These are phyloP conservation scores for Sarcophaga variegata DNA, from an alignment of 2,888 invertebrate species.

Conservation along the genomic window DNA sequence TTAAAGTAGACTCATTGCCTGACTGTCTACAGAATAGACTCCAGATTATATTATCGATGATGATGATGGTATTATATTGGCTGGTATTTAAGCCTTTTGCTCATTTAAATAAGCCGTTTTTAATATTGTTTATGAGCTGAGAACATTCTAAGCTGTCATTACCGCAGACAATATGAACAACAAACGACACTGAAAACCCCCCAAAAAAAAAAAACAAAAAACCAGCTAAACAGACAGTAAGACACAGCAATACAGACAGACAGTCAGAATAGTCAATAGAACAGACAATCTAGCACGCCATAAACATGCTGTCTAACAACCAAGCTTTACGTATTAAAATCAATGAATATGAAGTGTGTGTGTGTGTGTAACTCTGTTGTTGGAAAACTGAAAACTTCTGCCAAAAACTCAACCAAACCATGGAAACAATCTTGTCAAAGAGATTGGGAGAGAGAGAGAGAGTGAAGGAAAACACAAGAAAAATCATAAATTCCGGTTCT, in stretches of 20 bases:
- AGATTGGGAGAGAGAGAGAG: neutral
- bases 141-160: constrained; percentile 70
- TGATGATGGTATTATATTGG: neutral
- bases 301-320: constrained; percentile 2
- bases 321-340: constrained; percentile 35
- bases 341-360: constrained; percentile 50
- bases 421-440: neutral
- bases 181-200: too few species aligned
- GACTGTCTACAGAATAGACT: neutral
- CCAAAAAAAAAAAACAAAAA: constrained; percentile 17
- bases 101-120: constrained; percentile 69
- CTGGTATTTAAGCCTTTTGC: constrained; percentile 59
- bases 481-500: constrained; percentile 62
- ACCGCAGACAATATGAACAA: constrained; percentile 59
- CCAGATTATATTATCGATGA: too few species aligned
- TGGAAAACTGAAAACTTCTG: neutral
- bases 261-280: neutral
- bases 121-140: constrained; percentile 69
- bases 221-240: constrained; percentile 1
- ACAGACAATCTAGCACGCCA: constrained; percentile 21
- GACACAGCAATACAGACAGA: neutral
- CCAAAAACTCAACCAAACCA: neutral
- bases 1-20: neutral
- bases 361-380: neutral
- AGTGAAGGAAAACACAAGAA: neutral